phyloP scores from a whole-genome alignment of 2,113 vertebrate species.

The Cyprinus carpio region DNA sequence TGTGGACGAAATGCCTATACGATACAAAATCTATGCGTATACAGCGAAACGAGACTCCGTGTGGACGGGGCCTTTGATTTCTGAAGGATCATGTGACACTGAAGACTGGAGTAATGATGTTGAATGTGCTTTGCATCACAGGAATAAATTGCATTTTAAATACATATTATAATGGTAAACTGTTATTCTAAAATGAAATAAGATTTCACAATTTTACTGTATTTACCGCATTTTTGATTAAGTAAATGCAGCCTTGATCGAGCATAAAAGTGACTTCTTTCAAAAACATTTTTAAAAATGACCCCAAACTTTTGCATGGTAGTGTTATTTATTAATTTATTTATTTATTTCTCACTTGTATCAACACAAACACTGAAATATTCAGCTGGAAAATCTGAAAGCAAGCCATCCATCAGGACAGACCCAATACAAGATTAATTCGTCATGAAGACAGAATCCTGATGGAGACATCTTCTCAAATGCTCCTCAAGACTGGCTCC shows the following conservation, averaged over 20 bases:
- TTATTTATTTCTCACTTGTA: no score
- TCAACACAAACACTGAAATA: slow-evolving; percentile 28
- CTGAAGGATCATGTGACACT: not conserved
- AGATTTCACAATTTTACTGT: not conserved
- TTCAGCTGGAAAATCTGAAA: slow-evolving; percentile 22
- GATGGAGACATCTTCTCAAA: not conserved
- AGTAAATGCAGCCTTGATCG: not conserved
- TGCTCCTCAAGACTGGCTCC: not conserved
- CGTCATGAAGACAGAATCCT: not conserved
- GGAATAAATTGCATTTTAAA: not conserved
- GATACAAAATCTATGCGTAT: no score
- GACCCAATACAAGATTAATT: slow-evolving; percentile 2
- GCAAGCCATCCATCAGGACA: slow-evolving; percentile 4
- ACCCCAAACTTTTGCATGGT: not conserved
- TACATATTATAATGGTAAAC: not conserved
- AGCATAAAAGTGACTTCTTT: not conserved
- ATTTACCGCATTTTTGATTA: not conserved
- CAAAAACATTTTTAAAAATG: not conserved
- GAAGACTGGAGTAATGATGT: not conserved
- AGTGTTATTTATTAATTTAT: no score
- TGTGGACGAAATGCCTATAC: no score
- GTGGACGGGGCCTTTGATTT: no score
- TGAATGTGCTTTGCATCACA: not conserved
- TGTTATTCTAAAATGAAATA: not conserved
- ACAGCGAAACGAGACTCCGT: no score